Base-by-base conservation (phyloP, 35 echinoderm and acorn worm genomes). In the Diadema setosum region DNA sequence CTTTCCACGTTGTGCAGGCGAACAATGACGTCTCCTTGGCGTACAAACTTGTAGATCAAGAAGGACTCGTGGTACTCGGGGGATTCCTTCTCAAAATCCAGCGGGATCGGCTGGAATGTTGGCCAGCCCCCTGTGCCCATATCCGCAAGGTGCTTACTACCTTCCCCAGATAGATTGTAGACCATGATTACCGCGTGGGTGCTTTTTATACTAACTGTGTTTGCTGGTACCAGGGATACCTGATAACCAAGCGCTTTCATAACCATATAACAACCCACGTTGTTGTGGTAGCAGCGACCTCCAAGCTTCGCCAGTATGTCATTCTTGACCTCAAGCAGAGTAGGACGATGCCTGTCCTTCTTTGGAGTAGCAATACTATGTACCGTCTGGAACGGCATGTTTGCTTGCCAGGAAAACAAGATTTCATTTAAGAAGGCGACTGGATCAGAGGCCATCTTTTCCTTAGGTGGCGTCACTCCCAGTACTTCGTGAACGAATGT, bases 71-170 rank as follows among this genome's bases (percentile, higher is more conserved):
- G 42, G 30, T 90, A 90, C n/a, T 42, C 83, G 18, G 82, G 69
- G 5, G 93, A 94, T 82, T 86, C n/a, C n/a, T n/a, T 17, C 43
- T 86, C 87, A 57, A 94, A 94, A 42, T 94, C 83, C 5, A 94
- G 57, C 18, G 87, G 70, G 48, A 94, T 82, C 17, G 87, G 74
- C 8, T 75, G 65, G 25, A 86, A 85, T 1, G 81, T 85, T 15
- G 88, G 82, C 23, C 9, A 63, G 90, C 83, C 85, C 14, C 82
- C 83, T n/a, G n/a, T n/a, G 16, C 87, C 93, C 0, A 94, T 83
- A 50, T 94, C 93, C 17, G 87, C 81, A 3, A 90, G 63, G 58
- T n/a, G n/a, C n/a, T 8, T 50, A 57, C 81, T 84, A 20, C 87
- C 93, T 3, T 75, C 29, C 16, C 52, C 80, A 29, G 43, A 48